These are phyloP conservation scores for Alethe diademata DNA, from an alignment of 2,113 vertebrate species.

Conservation along the genomic window DNA sequence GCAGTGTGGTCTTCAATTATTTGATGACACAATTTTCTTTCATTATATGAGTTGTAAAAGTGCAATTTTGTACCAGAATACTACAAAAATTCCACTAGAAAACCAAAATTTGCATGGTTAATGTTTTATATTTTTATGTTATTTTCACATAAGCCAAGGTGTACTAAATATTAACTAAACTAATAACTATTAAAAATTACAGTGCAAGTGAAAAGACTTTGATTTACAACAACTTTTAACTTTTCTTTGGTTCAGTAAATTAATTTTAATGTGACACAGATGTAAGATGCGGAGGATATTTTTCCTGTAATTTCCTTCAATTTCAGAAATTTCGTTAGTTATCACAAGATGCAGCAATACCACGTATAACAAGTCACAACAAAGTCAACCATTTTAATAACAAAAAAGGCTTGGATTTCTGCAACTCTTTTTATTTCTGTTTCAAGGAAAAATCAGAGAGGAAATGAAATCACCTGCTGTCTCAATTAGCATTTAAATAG, in stretches of 20 bases:
- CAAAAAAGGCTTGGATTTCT: neutral
- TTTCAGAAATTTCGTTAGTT: neutral
- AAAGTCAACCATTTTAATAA: neutral
- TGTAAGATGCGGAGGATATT: neutral
- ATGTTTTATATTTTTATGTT: neutral
- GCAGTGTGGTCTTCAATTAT: neutral
- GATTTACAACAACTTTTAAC: neutral
- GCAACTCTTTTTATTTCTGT: neutral
- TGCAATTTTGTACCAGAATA: neutral
- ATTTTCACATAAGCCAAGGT: neutral
- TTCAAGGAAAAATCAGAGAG: neutral
- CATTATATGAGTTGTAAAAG: neutral
- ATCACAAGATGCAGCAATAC: neutral
- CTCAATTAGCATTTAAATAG: constrained; percentile 24
- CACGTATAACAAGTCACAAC: neutral
- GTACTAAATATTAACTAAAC: neutral
- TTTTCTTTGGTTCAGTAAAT: neutral
- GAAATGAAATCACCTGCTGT: constrained; percentile 21
- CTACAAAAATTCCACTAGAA: neutral
- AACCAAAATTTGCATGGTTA: neutral
- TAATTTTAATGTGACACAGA: neutral
- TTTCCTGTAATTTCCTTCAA: neutral
- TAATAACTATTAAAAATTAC: neutral
- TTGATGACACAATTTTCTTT: neutral
- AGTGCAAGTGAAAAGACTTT: neutral